A percentile compares a stretch with the other conserved stretches of the same genome.
Conservation (phyloP, 2,888 invertebrate genomes). For the Platycnemis pennipes region DNA sequence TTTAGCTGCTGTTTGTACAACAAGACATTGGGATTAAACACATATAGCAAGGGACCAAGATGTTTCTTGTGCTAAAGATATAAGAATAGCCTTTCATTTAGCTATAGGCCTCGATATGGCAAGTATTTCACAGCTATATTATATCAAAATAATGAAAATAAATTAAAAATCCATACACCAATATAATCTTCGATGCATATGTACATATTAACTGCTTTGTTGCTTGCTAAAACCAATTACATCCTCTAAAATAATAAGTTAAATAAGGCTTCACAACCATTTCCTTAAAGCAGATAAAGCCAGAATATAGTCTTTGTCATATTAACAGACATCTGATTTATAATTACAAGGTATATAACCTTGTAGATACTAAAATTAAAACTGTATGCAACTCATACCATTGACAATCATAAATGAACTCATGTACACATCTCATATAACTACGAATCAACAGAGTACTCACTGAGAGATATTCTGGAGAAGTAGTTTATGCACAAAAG, state of each 20-base stretch:
- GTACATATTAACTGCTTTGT: background rate
- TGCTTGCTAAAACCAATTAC: background rate
- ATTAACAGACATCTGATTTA: background rate
- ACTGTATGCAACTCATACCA: background rate
- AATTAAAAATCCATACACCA: slow-evolving; percentile 25
- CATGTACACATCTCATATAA: background rate
- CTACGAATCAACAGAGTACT: background rate
- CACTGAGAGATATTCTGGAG: background rate
- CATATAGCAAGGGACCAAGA: slow-evolving; percentile 7
- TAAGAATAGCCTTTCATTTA: slow-evolving; percentile 10
- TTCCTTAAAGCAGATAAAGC: slow-evolving; percentile 22
- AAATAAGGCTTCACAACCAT: slow-evolving; percentile 52
- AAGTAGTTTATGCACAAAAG: background rate
- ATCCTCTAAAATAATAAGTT: slow-evolving; percentile 9
- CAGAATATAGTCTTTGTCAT: background rate
- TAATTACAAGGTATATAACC: background rate
- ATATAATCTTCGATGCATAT: slow-evolving; percentile 36
- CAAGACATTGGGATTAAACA: slow-evolving; percentile 30
- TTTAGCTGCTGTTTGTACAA: slow-evolving; percentile 37
- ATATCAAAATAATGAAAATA: slow-evolving; percentile 10
- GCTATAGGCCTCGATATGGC: slow-evolving; percentile 51
- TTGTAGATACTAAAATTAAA: background rate
- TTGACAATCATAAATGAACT: slow-evolving; percentile 7
- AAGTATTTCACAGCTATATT: slow-evolving; percentile 46
- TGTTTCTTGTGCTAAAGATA: background rate